Evolutionary conservation across 2,113 vertebrate genomes (phyloP).

Genomic region (Sitta europaea): DNA sequence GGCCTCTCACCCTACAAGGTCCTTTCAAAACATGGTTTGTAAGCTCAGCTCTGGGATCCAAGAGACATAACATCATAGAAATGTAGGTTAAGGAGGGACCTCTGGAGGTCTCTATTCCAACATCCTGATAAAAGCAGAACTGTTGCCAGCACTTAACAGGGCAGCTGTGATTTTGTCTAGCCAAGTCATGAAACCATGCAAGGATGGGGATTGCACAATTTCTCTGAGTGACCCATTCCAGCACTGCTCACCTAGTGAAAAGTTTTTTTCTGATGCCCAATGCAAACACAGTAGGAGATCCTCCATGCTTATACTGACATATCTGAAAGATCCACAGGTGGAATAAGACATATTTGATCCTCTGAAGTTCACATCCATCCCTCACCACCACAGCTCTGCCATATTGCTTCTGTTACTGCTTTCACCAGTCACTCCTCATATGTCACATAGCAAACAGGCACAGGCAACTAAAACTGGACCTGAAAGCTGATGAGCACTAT

Average conservation of each 20-base stretch:
- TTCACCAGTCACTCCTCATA: too few relatives aligned
- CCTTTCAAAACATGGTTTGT: not conserved
- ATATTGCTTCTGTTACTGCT: not conserved
- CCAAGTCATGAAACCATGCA: not conserved
- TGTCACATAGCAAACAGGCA: not conserved
- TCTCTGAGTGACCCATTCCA: not conserved
- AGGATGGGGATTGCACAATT: not conserved
- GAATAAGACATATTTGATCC: not conserved
- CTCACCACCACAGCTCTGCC: not conserved
- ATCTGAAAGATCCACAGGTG: not conserved
- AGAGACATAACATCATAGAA: not conserved
- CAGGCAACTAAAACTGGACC: not conserved
- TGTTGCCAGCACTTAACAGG: not conserved
- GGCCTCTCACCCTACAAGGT: not conserved
- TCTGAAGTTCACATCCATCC: not conserved
- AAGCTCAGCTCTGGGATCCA: not conserved
- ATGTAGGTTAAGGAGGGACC: not conserved
- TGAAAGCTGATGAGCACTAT: not conserved
- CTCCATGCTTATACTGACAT: not conserved
- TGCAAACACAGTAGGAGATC: not conserved
- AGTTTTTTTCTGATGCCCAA: not conserved
- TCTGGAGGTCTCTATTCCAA: not conserved
- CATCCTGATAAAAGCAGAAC: not conserved
- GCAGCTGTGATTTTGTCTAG: conserved; percentile 4
- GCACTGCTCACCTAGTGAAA: not conserved